Base-by-base conservation (phyloP, 2,797 vertebrate species). In the Channa striata region DNA sequence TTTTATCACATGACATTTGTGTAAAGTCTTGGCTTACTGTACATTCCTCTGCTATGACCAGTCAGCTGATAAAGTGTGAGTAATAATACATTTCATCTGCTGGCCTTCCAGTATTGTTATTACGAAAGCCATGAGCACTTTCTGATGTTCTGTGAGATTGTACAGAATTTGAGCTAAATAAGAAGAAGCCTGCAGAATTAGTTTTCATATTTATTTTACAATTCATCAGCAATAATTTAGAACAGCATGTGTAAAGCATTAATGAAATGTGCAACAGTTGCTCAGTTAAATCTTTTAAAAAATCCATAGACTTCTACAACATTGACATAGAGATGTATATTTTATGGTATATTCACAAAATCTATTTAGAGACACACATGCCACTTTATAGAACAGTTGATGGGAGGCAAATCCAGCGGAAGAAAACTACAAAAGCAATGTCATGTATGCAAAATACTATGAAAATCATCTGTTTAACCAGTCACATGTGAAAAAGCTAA, bases 181-280 rank as follows among this genome's bases (percentile, higher is more conserved):
- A 87, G 48, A 85, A 76, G 60, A 79, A 58, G 40, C 44, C 59
- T 77, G 71, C 68, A 86, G 89, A 85, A 78, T 92, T 93, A 89
- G 93, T 94, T 95, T 95, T 94, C 86, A 95, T 91, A 86, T 94
- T 95, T 96, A 97, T 95, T 95, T 92, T 91, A 96, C 96, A 96
- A 96, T 94, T 95, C 90, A 89, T 94, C 93, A 94, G 92, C 92
- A 96, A 97, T 97, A 97, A 97, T 96, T 99, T 98, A 98, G 94
- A 95, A 97, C 96, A 95, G 95, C 95, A 77, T 95, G 96, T 96
- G 96, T 95, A 95, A 97, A 98, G 96, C 97, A 86, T 95, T 95
- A 96, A 97, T 89, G 82, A 97, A 96, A 97, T 96, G 96, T 97
- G 96, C 96, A 96, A 96, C 94, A 94, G 93, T 89, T 93, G 89